Evolutionary conservation across 2,797 vertebrate genomes (phyloP), one percentile per base, ranked within the genome.

Genomic region (Galago senegalensis): DNA sequence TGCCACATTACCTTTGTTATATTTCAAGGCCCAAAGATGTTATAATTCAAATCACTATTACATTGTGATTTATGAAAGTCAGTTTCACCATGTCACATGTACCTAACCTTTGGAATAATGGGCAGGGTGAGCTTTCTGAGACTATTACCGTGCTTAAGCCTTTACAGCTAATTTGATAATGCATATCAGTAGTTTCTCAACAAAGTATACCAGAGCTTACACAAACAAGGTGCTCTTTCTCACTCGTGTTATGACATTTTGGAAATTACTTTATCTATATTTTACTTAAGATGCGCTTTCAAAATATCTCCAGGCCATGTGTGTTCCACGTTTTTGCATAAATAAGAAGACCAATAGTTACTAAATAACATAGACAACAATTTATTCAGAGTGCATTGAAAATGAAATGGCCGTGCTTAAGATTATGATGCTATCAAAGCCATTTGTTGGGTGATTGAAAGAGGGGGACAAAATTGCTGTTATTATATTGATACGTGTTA

Each of bases 211-310:
- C 72, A 37, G 29, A 12, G 72, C 56, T 90, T 76, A 84, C 14
- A 88, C 25, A 72, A 79, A 65, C 40, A 87, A 75, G 61, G 84
- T 80, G 70, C 25, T 94, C 53, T 65, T 58, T 85, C 75, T 87
- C 34, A 60, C 20, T 73, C 83, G 63, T 77, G 72, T 63, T 73
- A 4, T 77, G n/a, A 81, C 65, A 86, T 89, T 96, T 85, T 92
- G 58, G 94, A 92, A 96, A 83, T 88, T 88, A 81, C 72, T 86
- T 91, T 82, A 60, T 80, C 58, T 46, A 43, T 77, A 90, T 93
- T 92, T 95, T 95, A 70, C 40, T 72, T 87, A 94, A 92, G 49
- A 93, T 27, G 11, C 80, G 37, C 81, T 96, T 72, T 88, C 81
- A 86, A 80, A 87, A 91, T 34, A 81, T 93, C 88, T 91, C 23